Conservation (phyloP, 2,888 invertebrate genomes). For the Galerucella pusilla region DNA sequence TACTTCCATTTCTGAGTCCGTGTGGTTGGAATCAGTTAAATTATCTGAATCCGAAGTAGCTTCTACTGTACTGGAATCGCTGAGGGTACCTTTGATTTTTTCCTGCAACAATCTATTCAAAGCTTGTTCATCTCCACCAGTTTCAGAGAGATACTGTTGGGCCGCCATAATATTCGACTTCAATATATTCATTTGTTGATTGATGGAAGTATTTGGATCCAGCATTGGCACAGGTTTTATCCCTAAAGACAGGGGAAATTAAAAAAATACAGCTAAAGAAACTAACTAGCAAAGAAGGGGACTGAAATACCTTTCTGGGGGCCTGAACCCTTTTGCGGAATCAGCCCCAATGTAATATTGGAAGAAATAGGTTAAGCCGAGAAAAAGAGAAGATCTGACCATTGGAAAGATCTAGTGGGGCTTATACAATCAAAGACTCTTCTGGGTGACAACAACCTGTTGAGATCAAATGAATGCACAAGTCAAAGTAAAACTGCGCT, state of each 20-base stretch:
- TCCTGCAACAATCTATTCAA: constrained; percentile 69
- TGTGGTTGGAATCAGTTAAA: constrained; percentile 70
- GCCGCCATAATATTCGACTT: constrained; percentile 76
- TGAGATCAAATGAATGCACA: no score
- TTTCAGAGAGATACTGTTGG: constrained; percentile 69
- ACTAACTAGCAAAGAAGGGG: neutral
- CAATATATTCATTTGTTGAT: constrained; percentile 70
- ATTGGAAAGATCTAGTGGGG: no score
- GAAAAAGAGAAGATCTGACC: no score
- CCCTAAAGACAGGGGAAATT: constrained; percentile 58
- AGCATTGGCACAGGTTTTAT: constrained; percentile 76
- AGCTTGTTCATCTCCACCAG: constrained; percentile 61
- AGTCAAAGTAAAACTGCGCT: no score
- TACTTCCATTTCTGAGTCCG: constrained; percentile 69
- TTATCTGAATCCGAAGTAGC: constrained; percentile 72
- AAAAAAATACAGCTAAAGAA: neutral
- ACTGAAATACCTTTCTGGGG: no score
- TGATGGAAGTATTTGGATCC: constrained; percentile 69
- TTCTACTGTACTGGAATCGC: constrained; percentile 69
- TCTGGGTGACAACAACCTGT: no score
- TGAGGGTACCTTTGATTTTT: constrained; percentile 69
- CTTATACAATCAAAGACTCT: no score
- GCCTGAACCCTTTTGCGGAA: no score
- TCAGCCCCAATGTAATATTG: no score
- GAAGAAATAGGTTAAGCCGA: no score